A percentile compares a stretch with the other conserved stretches of the same genome.
These are phyloP conservation scores for Pocota personata DNA, from an alignment of 2,888 invertebrate genomes.

Conservation along the genomic window DNA sequence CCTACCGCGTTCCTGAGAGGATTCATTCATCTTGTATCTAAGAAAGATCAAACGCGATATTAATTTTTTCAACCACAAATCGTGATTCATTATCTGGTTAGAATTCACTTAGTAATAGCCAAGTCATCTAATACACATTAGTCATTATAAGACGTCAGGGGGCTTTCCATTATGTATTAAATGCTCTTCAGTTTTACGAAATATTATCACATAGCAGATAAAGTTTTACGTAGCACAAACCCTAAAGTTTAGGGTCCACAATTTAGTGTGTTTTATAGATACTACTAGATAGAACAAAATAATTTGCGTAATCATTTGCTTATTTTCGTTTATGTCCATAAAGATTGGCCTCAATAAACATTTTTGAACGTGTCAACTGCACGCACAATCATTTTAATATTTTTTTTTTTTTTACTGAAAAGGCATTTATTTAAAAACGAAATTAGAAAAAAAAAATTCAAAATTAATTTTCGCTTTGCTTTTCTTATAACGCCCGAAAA, in stretches of 20 bases:
- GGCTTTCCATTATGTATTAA: too few relatives aligned
- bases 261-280: not conserved
- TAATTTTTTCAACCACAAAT: too few relatives aligned
- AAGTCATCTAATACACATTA: not conserved
- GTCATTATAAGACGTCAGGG: not conserved
- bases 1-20: too few relatives aligned
- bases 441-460: slow-evolving; percentile 26
- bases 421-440: slow-evolving; percentile 48
- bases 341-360: not conserved
- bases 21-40: too few relatives aligned
- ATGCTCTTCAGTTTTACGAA: too few relatives aligned
- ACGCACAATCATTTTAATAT: slow-evolving; percentile 58
- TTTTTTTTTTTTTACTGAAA: slow-evolving; percentile 8
- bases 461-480: slow-evolving; percentile 31
- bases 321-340: slow-evolving; percentile 10
- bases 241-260: not conserved
- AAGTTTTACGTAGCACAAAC: too few relatives aligned
- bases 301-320: not conserved
- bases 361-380: slow-evolving; percentile 19
- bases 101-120: too few relatives aligned
- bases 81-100: too few relatives aligned
- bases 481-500: not conserved
- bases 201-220: too few relatives aligned
- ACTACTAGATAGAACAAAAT: not conserved
- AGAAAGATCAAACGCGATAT: too few relatives aligned